Percentiles rank a stretch among this genome's conserved stretches.
phyloP scores from a whole-genome alignment of 2,797 vertebrate genomes.

The Gallinago solitaria region DNA sequence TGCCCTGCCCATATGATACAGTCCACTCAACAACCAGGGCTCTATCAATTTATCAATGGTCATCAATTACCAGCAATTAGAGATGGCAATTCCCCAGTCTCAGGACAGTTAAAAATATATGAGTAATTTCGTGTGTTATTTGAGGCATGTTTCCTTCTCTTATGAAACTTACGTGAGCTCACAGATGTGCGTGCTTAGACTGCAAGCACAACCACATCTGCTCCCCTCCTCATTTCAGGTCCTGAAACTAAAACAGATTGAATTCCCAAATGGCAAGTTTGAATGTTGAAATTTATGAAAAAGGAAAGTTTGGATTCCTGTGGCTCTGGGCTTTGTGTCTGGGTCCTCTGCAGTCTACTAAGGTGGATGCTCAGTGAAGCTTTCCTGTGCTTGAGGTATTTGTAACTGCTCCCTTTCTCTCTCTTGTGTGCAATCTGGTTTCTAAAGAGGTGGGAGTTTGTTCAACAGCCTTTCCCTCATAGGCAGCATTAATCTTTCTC shows the following conservation, averaged over 20 bases:
- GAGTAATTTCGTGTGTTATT: not conserved
- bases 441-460: not conserved
- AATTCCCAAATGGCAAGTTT: not conserved
- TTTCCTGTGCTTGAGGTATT: not conserved
- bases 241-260: not conserved
- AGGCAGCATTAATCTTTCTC: conserved; percentile 20
- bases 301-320: not conserved
- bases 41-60: not conserved
- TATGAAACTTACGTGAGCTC: not conserved
- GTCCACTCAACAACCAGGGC: not conserved
- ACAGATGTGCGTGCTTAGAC: not conserved
- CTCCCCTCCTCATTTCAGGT: not conserved
- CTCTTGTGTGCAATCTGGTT: not conserved
- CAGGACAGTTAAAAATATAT: not conserved
- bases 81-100: not conserved
- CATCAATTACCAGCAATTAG: not conserved
- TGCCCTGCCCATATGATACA: not conserved
- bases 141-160: not conserved
- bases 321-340: not conserved
- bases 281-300: not conserved
- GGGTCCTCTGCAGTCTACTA: not conserved
- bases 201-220: not conserved
- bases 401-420: not conserved
- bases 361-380: not conserved
- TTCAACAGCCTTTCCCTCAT: not conserved